A percentile compares a stretch with the other conserved stretches of the same genome.
Evolutionary conservation across 2,888 invertebrate species (phyloP).

Genomic region (Panzeria rudis): DNA sequence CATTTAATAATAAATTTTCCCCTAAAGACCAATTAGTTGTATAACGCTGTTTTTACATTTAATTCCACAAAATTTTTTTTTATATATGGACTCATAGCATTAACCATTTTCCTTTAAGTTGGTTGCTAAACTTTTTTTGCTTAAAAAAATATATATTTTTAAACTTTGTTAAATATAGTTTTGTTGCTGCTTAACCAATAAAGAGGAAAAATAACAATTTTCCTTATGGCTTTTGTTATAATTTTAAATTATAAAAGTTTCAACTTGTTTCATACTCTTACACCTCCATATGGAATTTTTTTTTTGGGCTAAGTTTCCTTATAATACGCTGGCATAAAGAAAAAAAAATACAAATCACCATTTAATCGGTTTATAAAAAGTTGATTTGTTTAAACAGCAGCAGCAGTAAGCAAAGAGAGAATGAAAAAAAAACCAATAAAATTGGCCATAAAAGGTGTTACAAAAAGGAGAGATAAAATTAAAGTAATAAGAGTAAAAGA

Average conservation of each 20-base stretch:
- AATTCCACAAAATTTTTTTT: constrained; percentile 15
- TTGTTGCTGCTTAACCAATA: constrained; percentile 21
- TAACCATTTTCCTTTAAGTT: constrained; percentile 30
- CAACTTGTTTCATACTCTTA: constrained; percentile 19
- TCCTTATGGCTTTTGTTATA: constrained; percentile 47
- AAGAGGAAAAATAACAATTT: constrained; percentile 41
- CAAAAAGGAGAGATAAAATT: not conserved
- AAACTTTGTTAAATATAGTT: constrained; percentile 39
- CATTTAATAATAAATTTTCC: constrained; percentile 60
- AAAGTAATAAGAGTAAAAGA: not conserved
- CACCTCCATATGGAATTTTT: constrained; percentile 57
- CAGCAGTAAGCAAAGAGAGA: not conserved
- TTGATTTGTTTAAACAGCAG: constrained; percentile 51
- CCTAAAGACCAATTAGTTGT: constrained; percentile 58
- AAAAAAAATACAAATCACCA: constrained; percentile 67
- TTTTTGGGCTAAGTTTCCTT: constrained; percentile 49
- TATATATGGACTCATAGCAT: not conserved
- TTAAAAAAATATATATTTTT: constrained; percentile 23
- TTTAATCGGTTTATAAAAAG: constrained; percentile 68
- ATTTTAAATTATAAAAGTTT: constrained; percentile 68
- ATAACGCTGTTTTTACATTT: constrained; percentile 27
- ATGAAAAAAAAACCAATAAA: not conserved
- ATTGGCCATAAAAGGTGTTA: constrained; percentile 32
- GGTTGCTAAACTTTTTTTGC: constrained; percentile 50
- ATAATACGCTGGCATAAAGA: constrained; percentile 31